Base-by-base conservation (phyloP, 2,113 vertebrate species). In the Ramphastos sulfuratus region DNA sequence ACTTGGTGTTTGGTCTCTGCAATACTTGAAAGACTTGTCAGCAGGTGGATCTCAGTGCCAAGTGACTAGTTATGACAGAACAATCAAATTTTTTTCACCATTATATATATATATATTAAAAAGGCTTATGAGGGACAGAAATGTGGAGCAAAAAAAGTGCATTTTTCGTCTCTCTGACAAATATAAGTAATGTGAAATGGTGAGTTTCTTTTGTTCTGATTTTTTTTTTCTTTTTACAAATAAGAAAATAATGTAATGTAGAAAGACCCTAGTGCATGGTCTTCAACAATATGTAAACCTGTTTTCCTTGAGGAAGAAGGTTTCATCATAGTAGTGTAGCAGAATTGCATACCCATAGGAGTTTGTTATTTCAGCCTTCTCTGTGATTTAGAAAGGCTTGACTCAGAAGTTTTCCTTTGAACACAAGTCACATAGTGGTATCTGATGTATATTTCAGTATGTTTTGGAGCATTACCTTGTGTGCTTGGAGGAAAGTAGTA, bases 31-130 rank as follows among this genome's bases (percentile, higher is more conserved):
- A 74, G 82, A 82, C 60, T 96, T 94, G 82, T 96, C 96, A 97
- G 95, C 86, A 98, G 97, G 72, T 97, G 96, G 96, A 96, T 96
- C 97, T 97, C 93, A 87, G 76, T 96, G 72, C 72, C 59, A 93
- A 67, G 91, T 75, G 65, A 97, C 85, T 27, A n/a, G 58, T 88
- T 87, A 59, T 55, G 77, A 66, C n/a, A 84, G 83, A 92, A 76
- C n/a, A n/a, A n/a, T n/a, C n/a, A n/a, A n/a, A n/a, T n/a, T n/a
- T n/a, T n/a, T n/a, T n/a, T n/a, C n/a, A n/a, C n/a, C n/a, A n/a
- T n/a, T n/a, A n/a, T n/a, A n/a, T n/a, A n/a, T n/a, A n/a, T n/a
- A n/a, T n/a, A n/a, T n/a, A n/a, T 39, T 39, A 39, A 39, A 39
- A 82, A 64, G 23, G 21, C 59, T 14, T 27, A 46, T 23, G 14